Conservation (phyloP, 2,113 vertebrate genomes). For the Pandion haliaetus region DNA sequence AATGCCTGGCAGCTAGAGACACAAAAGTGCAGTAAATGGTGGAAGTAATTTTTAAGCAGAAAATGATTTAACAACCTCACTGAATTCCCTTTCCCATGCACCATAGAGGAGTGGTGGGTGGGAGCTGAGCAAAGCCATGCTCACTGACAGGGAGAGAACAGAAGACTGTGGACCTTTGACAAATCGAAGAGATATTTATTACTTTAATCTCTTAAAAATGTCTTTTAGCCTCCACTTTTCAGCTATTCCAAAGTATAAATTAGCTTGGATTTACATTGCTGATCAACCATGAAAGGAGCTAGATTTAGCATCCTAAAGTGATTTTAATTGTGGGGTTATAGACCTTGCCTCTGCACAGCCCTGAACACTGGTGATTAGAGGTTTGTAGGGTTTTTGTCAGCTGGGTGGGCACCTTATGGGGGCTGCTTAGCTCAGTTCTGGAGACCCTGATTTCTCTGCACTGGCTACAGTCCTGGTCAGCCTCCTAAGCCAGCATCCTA, state of each 20-base stretch:
- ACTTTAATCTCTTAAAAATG: neutral
- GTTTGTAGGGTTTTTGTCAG: neutral
- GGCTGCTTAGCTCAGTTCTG: neutral
- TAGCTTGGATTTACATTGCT: neutral
- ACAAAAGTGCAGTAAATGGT: neutral
- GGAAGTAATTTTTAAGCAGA: constrained; percentile 8
- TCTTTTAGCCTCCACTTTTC: neutral
- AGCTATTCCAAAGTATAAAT: neutral
- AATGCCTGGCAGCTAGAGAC: neutral
- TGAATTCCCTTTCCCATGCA: neutral
- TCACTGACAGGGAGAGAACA: neutral
- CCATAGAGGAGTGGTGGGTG: neutral
- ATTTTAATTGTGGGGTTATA: neutral
- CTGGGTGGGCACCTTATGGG: neutral
- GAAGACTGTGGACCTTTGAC: neutral
- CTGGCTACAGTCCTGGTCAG: neutral
- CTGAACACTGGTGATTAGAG: neutral
- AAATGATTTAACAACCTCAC: neutral
- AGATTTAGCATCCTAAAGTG: neutral
- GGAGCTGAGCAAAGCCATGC: neutral
- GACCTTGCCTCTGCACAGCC: neutral
- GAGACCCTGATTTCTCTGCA: neutral
- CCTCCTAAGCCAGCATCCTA: neutral
- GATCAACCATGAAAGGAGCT: neutral
- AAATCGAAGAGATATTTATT: neutral